A percentile compares a stretch with the other conserved stretches of the same genome.
Conservation (phyloP, 2,797 vertebrate species). For the Pteropus rufus region DNA sequence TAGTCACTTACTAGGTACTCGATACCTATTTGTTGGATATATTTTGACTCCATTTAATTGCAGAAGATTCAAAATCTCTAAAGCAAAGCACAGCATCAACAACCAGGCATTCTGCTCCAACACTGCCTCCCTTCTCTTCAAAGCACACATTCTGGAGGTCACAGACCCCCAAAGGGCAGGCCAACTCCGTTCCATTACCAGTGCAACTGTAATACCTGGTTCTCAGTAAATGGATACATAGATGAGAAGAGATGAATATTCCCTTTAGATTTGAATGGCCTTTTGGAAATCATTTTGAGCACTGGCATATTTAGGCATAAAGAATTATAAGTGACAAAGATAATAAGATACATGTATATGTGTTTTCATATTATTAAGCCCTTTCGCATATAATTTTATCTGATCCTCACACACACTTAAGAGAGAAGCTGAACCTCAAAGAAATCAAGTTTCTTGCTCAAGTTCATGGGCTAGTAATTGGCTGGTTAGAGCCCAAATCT, state of each 20-base stretch:
- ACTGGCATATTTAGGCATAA: not conserved
- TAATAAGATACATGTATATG: not conserved
- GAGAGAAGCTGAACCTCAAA: not conserved
- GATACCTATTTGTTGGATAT: not conserved
- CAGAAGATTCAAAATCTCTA: not conserved
- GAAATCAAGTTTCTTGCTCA: not conserved
- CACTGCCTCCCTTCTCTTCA: not conserved
- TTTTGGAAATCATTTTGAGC: not conserved
- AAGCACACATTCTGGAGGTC: not conserved
- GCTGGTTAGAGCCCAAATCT: not conserved
- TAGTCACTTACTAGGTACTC: not conserved
- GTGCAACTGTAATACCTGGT: too few species aligned
- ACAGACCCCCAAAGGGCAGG: not conserved
- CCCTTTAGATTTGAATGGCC: not conserved
- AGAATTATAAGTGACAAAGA: not conserved
- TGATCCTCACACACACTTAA: not conserved
- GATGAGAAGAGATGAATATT: not conserved
- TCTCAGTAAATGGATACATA: not conserved
- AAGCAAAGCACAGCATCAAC: not conserved
- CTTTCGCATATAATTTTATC: not conserved
- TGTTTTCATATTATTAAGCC: not conserved
- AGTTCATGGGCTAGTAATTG: not conserved
- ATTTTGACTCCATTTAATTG: not conserved
- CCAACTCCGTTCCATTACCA: not conserved
- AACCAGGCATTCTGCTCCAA: not conserved